A percentile compares a stretch with the other conserved stretches of the same genome.
These are phyloP conservation scores for Bradynema listronoti DNA, from an alignment of 1,140 invertebrate species.

Conservation along the genomic window DNA sequence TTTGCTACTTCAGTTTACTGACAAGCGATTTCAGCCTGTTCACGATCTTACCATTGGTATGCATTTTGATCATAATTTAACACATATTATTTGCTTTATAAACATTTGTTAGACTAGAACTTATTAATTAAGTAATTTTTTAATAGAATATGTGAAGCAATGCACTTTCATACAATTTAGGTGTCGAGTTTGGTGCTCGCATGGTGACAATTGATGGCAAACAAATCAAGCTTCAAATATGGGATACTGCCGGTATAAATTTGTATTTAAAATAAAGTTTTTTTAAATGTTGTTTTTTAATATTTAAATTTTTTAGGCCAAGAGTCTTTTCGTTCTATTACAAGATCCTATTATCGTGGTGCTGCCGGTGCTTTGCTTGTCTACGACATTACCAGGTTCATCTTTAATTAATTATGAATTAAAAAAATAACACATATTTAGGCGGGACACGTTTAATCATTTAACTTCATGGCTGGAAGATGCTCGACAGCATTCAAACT, in stretches of 20 bases:
- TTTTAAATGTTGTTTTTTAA: too few species aligned
- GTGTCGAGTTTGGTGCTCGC: slow-evolving; percentile 97
- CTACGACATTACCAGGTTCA: slow-evolving; percentile 85
- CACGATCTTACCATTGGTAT: slow-evolving; percentile 95
- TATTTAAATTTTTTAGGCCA: slow-evolving; percentile 77
- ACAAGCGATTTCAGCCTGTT: slow-evolving; percentile 98
- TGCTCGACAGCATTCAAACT: slow-evolving; percentile 97
- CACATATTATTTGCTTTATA: too few species aligned
- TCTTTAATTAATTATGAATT: not conserved
- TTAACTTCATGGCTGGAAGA: slow-evolving; percentile 98
- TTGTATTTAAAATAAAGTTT: too few species aligned
- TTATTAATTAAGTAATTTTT: too few species aligned
- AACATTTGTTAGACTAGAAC: not conserved
- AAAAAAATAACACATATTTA: slow-evolving; percentile 51
- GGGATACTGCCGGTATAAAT: slow-evolving; percentile 71
- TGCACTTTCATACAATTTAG: slow-evolving; percentile 62
- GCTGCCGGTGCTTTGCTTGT: slow-evolving; percentile 93
- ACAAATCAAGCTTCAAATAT: slow-evolving; percentile 96
- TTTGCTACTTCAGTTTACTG: slow-evolving; percentile 94
- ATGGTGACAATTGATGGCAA: slow-evolving; percentile 99
- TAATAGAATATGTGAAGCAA: too few species aligned
- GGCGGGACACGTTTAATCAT: slow-evolving; percentile 96
- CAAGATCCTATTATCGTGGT: slow-evolving; percentile 93
- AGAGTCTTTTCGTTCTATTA: slow-evolving; percentile 98
- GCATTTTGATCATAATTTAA: slow-evolving; percentile 7